Percentiles rank a stretch among this genome's conserved stretches.
These are phyloP conservation scores for Notothenia rossii DNA, from an alignment of 2,113 vertebrate genomes.

Conservation along the genomic window DNA sequence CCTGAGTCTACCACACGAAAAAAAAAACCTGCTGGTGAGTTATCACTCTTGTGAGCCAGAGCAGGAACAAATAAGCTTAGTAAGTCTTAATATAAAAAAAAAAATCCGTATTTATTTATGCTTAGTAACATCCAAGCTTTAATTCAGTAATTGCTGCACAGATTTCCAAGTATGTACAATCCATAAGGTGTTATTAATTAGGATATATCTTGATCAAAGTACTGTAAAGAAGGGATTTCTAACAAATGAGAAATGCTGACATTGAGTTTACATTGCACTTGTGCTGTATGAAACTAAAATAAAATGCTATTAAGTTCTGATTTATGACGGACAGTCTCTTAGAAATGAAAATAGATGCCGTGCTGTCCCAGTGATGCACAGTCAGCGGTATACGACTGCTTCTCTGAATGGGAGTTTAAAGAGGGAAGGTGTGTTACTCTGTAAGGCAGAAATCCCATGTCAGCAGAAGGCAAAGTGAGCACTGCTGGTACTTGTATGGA, in stretches of 20 bases:
- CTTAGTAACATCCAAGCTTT: no score
- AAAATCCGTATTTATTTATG: no score
- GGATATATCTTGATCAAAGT: background rate
- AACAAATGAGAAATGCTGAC: background rate
- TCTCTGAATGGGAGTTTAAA: slow-evolving; percentile 18
- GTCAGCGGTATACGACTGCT: slow-evolving; percentile 34
- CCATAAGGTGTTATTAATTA: background rate
- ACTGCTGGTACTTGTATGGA: background rate
- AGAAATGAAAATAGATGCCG: slow-evolving; percentile 61
- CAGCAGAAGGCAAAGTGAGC: slow-evolving; percentile 61
- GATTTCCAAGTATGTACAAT: background rate
- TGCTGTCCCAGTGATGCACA: slow-evolving; percentile 39
- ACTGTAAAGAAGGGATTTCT: background rate
- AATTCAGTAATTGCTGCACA: background rate
- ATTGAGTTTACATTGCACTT: background rate
- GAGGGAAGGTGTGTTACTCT: slow-evolving; percentile 16
- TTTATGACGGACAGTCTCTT: slow-evolving; percentile 17
- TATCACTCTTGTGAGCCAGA: slow-evolving; percentile 11
- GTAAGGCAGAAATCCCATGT: slow-evolving; percentile 35
- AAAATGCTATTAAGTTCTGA: slow-evolving; percentile 6
- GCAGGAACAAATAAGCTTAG: background rate
- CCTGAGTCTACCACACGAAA: slow-evolving; percentile 9
- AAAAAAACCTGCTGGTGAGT: slow-evolving; percentile 21
- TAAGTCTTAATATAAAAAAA: no score
- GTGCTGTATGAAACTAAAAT: background rate